A percentile compares a stretch with the other conserved stretches of the same genome.
These are phyloP conservation scores for Micoletzkya japonica DNA, from an alignment of 2,888 invertebrate genomes.

Conservation along the genomic window DNA sequence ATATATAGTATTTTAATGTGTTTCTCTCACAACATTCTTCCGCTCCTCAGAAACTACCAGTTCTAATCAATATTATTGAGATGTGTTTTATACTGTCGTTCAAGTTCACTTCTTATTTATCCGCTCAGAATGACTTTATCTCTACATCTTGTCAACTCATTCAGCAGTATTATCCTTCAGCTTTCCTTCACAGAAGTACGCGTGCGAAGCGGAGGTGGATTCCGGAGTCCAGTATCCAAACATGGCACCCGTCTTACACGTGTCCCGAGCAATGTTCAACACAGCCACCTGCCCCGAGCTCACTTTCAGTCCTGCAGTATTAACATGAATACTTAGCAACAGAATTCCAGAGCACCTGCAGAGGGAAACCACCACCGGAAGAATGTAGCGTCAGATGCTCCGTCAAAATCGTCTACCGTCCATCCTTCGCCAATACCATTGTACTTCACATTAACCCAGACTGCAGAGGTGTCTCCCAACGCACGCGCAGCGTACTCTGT, in stretches of 20 bases:
- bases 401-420: not conserved
- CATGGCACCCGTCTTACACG: slow-evolving; percentile 6
- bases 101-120: too few species aligned
- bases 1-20: too few species aligned
- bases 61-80: too few species aligned
- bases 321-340: not conserved
- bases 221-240: slow-evolving; percentile 26
- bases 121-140: too few species aligned
- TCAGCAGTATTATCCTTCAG: too few species aligned
- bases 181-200: too few species aligned
- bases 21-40: too few species aligned
- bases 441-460: slow-evolving; percentile 3
- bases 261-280: slow-evolving; percentile 11
- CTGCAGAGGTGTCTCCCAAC: not conserved
- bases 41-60: too few species aligned
- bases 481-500: not conserved
- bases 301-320: slow-evolving; percentile 3
- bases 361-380: slow-evolving; percentile 25
- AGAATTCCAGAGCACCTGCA: not conserved
- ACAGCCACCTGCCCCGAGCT: not conserved
- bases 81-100: too few species aligned
- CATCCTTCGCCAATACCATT: not conserved
- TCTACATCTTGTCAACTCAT: too few species aligned
- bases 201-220: too few species aligned
- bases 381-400: not conserved